Evolutionary conservation across 1,140 invertebrate species (phyloP).

Genomic region (Zaprionus taronus): DNA sequence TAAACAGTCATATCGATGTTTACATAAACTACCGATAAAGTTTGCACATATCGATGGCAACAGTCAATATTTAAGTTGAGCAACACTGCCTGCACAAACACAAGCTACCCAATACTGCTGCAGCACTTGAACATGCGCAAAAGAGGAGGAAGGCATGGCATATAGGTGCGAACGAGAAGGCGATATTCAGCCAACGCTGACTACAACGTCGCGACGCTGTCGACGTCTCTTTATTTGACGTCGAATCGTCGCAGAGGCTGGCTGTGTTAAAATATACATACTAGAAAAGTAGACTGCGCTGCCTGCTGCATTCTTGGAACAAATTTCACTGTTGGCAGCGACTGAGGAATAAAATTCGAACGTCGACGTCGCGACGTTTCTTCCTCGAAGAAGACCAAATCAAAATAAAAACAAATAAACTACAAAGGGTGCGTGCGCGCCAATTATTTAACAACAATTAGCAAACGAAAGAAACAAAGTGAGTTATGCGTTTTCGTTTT

Average conservation of each 20-base stretch:
- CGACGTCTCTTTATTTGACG: slow-evolving; percentile 57
- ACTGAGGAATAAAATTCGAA: slow-evolving; percentile 77
- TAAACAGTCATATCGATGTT: background rate
- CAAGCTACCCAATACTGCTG: slow-evolving; percentile 16
- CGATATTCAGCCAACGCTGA: slow-evolving; percentile 51
- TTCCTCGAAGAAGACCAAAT: slow-evolving; percentile 72
- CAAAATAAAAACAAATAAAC: slow-evolving; percentile 79
- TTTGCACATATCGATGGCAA: slow-evolving; percentile 3
- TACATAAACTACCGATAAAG: slow-evolving; percentile 1
- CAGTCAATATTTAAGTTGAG: background rate
- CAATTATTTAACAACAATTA: slow-evolving; percentile 80
- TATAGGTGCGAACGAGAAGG: slow-evolving; percentile 32
- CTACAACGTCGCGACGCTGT: slow-evolving; percentile 54
- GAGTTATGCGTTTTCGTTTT: slow-evolving; percentile 50
- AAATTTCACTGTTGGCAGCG: slow-evolving; percentile 74
- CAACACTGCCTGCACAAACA: slow-evolving; percentile 11
- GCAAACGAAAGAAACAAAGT: slow-evolving; percentile 74
- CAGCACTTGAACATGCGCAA: slow-evolving; percentile 47
- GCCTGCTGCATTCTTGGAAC: slow-evolving; percentile 53
- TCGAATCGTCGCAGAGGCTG: slow-evolving; percentile 51
- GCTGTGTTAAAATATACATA: slow-evolving; percentile 55
- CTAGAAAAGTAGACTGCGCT: slow-evolving; percentile 54
- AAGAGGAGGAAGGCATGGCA: slow-evolving; percentile 43
- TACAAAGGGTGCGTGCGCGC: slow-evolving; percentile 71
- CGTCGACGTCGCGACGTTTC: slow-evolving; percentile 73